A percentile compares a stretch with the other conserved stretches of the same genome.
phyloP scores from a whole-genome alignment of 2,888 invertebrate genomes.

The Matsumyia berberina region DNA sequence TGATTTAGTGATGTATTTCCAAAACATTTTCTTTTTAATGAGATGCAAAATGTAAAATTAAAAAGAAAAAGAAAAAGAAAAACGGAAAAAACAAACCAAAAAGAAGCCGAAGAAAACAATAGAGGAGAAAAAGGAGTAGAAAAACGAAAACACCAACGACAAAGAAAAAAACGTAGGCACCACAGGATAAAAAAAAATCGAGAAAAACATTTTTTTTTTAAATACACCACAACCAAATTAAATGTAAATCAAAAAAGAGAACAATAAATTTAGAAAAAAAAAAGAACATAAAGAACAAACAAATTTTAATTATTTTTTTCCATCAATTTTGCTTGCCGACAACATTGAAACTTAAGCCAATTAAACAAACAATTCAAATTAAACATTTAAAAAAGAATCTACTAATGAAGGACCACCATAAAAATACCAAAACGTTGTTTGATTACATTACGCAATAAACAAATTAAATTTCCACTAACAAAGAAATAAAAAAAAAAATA shows the following conservation, averaged over 20 bases:
- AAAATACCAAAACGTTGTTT: slow-evolving; percentile 29
- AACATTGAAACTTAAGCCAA: slow-evolving; percentile 68
- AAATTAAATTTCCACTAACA: slow-evolving; percentile 38
- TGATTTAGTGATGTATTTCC: background rate
- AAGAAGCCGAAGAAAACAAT: slow-evolving; percentile 36
- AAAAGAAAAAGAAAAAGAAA: slow-evolving; percentile 16
- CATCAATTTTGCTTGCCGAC: slow-evolving; percentile 64
- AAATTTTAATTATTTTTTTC: slow-evolving; percentile 61
- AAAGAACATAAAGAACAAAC: slow-evolving; percentile 44
- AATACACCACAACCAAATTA: slow-evolving; percentile 65
- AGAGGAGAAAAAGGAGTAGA: background rate
- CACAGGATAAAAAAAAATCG: slow-evolving; percentile 31
- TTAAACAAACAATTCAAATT: slow-evolving; percentile 41
- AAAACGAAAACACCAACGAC: slow-evolving; percentile 30
- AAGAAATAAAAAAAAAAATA: slow-evolving; percentile 36
- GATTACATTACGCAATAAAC: slow-evolving; percentile 8
- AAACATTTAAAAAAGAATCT: slow-evolving; percentile 29
- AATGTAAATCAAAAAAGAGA: slow-evolving; percentile 49
- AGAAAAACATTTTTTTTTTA: slow-evolving; percentile 11
- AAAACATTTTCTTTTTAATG: slow-evolving; percentile 7
- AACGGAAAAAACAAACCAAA: slow-evolving; percentile 39
- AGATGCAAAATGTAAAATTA: slow-evolving; percentile 11
- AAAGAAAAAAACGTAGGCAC: slow-evolving; percentile 22
- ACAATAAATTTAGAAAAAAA: slow-evolving; percentile 18
- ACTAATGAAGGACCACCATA: slow-evolving; percentile 37